Percentiles rank a stretch among this genome's conserved stretches.
These are phyloP conservation scores for Sander lucioperca DNA, from an alignment of 2,113 vertebrate genomes.

Conservation along the genomic window DNA sequence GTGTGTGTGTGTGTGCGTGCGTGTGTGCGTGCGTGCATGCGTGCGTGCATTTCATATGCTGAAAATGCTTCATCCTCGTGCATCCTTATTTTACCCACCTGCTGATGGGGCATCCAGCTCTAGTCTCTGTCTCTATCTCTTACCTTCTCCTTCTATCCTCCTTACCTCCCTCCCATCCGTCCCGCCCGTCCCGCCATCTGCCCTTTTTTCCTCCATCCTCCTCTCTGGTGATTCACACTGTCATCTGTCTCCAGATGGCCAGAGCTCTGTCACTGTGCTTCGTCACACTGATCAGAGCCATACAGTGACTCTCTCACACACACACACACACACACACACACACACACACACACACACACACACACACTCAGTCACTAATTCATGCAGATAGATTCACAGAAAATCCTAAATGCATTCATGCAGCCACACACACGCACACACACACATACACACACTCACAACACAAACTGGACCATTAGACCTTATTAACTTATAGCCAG, in stretches of 20 bases:
- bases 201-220: slow-evolving; percentile 34
- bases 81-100: slow-evolving; percentile 37
- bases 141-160: not conserved
- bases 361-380: no score
- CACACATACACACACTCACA: not conserved
- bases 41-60: not conserved
- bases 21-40: no score
- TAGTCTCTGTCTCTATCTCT: not conserved
- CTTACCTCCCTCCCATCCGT: not conserved
- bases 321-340: not conserved
- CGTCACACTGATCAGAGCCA: slow-evolving; percentile 66
- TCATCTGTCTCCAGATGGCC: slow-evolving; percentile 81
- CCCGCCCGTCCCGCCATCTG: not conserved
- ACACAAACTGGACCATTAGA: slow-evolving; percentile 20
- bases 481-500: slow-evolving; percentile 10
- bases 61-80: slow-evolving; percentile 25
- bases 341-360: no score
- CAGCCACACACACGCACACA: not conserved
- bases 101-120: slow-evolving; percentile 38
- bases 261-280: slow-evolving; percentile 68
- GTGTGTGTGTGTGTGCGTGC: not conserved
- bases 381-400: no score
- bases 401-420: no score
- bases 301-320: slow-evolving; percentile 48
- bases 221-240: slow-evolving; percentile 69